phyloP scores from a whole-genome alignment of 2,888 invertebrate species.

The Drosophila anomelani region DNA sequence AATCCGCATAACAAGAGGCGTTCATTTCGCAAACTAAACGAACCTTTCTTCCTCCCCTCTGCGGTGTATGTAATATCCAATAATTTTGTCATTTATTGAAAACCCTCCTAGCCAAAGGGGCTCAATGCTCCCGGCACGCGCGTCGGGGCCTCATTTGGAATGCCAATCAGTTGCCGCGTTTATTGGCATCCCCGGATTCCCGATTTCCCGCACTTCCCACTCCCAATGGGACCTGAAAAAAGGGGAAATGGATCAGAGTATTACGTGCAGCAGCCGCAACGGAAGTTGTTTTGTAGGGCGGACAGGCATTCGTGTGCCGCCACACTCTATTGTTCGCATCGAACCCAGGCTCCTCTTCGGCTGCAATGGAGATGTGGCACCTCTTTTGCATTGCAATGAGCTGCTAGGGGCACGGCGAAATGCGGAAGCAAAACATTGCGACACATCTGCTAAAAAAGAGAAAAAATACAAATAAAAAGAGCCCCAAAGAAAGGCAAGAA shows the following conservation, averaged over 20 bases:
- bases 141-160: slow-evolving; percentile 62
- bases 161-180: slow-evolving; percentile 70
- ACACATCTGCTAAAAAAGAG: slow-evolving; percentile 26
- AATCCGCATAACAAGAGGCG: slow-evolving; percentile 17
- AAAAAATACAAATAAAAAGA: slow-evolving; percentile 9
- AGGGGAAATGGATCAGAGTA: slow-evolving; percentile 33
- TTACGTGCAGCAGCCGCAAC: slow-evolving; percentile 44
- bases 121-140: slow-evolving; percentile 49
- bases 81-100: slow-evolving; percentile 62
- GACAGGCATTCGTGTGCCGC: slow-evolving; percentile 26
- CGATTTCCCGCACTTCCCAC: slow-evolving; percentile 5
- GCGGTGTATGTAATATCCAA: slow-evolving; percentile 45
- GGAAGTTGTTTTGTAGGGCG: slow-evolving; percentile 60
- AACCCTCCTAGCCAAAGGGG: slow-evolving; percentile 30
- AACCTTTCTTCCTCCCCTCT: slow-evolving; percentile 15
- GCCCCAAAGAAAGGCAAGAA: slow-evolving; percentile 36
- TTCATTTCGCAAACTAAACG: slow-evolving; percentile 24
- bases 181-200: slow-evolving; percentile 56
- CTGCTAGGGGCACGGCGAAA: slow-evolving; percentile 31
- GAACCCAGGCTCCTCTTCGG: slow-evolving; percentile 23
- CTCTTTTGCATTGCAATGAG: slow-evolving; percentile 69
- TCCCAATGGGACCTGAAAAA: slow-evolving; percentile 16
- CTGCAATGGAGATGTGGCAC: slow-evolving; percentile 49
- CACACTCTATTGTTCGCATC: slow-evolving; percentile 56
- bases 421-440: slow-evolving; percentile 42